A percentile compares a stretch with the other conserved stretches of the same genome.
These are phyloP conservation scores for Thamnophis elegans DNA, from an alignment of 2,797 vertebrate species.

Conservation along the genomic window DNA sequence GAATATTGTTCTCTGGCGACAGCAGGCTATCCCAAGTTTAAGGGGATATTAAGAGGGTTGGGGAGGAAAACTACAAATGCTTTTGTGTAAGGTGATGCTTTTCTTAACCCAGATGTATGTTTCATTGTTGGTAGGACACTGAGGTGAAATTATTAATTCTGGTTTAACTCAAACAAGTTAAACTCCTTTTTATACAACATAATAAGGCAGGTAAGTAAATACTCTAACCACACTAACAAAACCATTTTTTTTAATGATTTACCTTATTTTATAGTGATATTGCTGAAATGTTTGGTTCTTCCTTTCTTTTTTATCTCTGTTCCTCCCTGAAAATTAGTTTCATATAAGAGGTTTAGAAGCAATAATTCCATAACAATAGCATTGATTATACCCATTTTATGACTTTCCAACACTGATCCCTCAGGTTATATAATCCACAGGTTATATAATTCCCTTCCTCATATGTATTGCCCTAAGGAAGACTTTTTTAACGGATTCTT, in stretches of 20 bases:
- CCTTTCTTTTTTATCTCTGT: neutral
- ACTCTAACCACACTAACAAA: neutral
- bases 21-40: neutral
- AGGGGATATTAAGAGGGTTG: neutral
- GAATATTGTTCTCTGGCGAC: neutral
- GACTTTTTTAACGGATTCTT: neutral
- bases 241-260: neutral
- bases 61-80: neutral
- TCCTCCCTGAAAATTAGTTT: neutral
- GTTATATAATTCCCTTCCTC: neutral
- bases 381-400: neutral
- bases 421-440: neutral
- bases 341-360: neutral
- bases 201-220: conserved; percentile 7
- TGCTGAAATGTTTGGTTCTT: neutral
- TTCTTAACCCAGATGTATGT: neutral
- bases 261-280: neutral
- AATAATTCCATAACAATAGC: neutral
- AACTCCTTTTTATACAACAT: neutral
- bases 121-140: conserved; percentile 1
- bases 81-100: conserved; percentile 12
- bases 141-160: conserved; percentile 12
- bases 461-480: neutral
- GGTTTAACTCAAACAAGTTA: neutral
- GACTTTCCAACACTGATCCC: neutral